Evolutionary conservation across 2,797 vertebrate genomes (phyloP), one percentile per base, ranked within the genome.

Genomic region (Parauchenoglanis punctatus): DNA sequence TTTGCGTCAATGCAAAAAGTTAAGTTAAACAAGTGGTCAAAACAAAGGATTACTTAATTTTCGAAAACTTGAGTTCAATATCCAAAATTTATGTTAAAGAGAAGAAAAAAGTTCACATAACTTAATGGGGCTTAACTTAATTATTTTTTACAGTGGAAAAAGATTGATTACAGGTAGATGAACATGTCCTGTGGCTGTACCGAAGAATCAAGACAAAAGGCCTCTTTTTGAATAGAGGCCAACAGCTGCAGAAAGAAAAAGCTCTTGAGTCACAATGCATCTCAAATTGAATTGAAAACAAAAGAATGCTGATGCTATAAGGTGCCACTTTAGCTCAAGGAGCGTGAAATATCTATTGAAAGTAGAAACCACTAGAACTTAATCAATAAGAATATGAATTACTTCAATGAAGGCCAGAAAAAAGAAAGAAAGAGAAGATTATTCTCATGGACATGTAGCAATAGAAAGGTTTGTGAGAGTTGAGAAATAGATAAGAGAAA

Each of bases 381-480:
- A 84, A 84, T 84, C 28, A 44, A 18, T 59, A 58, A 59, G 5
- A 73, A 65, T 17, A 81, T 20, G 28, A 63, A 40, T 73, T 44
- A 18, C 61, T 72, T 81, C 28, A 31, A 8, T 10, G 23, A 59
- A 84, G 59, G n/a, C 28, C 18, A 78, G 78, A 63, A 59, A 86
- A 82, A n/a, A 13, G 58, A 82, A 40, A 85, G 25, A 85, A 49
- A 46, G 25, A 31, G 4, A 63, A 81, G 49, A 17, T 65, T 18
- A 28, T 46, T 46, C 52, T 87, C 78, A 88, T 44, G 63, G 61
- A 88, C 56, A 75, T 63, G 63, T 65, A 85, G 44, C 85, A 85
- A 88, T 46, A 44, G 82, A 77, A 76, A 85, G 80, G 49, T 82
- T 80, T 85, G 76, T 84, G 87, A 89, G 81, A 86, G 83, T 23